phyloP scores from a whole-genome alignment of 1,140 invertebrate species.

The Drosophila suzukii region DNA sequence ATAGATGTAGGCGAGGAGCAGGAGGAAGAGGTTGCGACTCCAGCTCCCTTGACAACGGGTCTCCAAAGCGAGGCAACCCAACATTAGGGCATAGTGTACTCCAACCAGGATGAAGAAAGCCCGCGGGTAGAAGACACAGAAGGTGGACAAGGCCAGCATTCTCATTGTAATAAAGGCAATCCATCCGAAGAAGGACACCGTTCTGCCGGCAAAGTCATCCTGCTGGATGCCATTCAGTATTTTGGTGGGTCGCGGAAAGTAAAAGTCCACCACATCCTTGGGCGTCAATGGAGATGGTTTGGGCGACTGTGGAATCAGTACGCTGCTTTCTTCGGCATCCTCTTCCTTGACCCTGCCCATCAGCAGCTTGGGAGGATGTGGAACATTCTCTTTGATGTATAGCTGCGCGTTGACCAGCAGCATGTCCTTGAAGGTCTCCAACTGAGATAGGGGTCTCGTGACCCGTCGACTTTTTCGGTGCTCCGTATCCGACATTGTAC shows the following conservation, averaged over 20 bases:
- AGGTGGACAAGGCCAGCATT: slow-evolving; percentile 88
- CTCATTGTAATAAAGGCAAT: slow-evolving; percentile 89
- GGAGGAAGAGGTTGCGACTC: slow-evolving; percentile 86
- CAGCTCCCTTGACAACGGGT: slow-evolving; percentile 86
- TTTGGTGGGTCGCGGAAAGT: slow-evolving; percentile 73
- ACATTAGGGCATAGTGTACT: slow-evolving; percentile 87
- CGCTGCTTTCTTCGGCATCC: slow-evolving; percentile 35
- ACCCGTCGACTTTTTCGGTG: slow-evolving; percentile 40
- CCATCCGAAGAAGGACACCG: slow-evolving; percentile 89
- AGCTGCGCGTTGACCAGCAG: slow-evolving; percentile 78
- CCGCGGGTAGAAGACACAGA: slow-evolving; percentile 88
- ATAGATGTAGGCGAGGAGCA: slow-evolving; percentile 89
- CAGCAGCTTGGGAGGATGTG: slow-evolving; percentile 71
- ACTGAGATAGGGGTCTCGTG: slow-evolving; percentile 61
- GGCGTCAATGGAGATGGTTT: slow-evolving; percentile 55
- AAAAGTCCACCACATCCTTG: slow-evolving; percentile 83
- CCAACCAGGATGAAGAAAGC: slow-evolving; percentile 86
- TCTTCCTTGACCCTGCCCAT: slow-evolving; percentile 56
- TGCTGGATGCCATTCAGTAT: slow-evolving; percentile 87
- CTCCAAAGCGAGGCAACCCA: slow-evolving; percentile 87
- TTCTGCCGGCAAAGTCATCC: slow-evolving; percentile 88
- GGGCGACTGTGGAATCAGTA: slow-evolving; percentile 32
- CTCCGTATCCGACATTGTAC: slow-evolving; percentile 58
- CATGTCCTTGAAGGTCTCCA: slow-evolving; percentile 82
- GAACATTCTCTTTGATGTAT: slow-evolving; percentile 79